These are phyloP conservation scores for Panzeria rudis DNA, from an alignment of 2,888 invertebrate genomes.

Conservation along the genomic window DNA sequence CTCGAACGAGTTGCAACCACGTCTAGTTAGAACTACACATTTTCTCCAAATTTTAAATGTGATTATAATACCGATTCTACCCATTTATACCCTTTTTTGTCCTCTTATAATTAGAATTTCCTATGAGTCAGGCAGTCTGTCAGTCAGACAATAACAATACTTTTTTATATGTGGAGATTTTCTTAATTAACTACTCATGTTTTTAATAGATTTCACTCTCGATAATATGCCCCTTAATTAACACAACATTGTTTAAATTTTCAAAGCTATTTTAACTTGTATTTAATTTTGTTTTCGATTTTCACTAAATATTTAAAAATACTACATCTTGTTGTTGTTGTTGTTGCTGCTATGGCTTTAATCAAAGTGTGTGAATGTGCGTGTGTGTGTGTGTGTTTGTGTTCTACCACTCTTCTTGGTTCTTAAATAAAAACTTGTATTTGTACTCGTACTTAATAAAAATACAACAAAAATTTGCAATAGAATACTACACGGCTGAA, in stretches of 20 bases:
- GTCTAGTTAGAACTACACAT: too few species aligned
- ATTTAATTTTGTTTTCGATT: slow-evolving; percentile 7
- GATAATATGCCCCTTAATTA: not conserved
- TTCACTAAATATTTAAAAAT: not conserved
- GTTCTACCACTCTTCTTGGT: slow-evolving; percentile 14
- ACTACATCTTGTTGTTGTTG: not conserved
- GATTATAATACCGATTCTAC: too few species aligned
- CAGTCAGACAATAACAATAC: too few species aligned
- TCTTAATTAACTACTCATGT: too few species aligned
- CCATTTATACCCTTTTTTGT: too few species aligned
- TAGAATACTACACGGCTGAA: slow-evolving; percentile 7
- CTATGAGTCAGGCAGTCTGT: too few species aligned
- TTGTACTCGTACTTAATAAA: not conserved
- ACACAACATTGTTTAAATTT: not conserved
- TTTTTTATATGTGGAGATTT: too few species aligned
- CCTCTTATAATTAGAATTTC: too few species aligned
- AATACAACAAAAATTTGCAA: slow-evolving; percentile 1
- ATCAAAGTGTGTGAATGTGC: not conserved
- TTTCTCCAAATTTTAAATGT: too few species aligned
- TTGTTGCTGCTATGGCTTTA: slow-evolving; percentile 6
- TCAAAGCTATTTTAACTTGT: not conserved
- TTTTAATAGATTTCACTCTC: not conserved
- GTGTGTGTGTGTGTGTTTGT: not conserved
- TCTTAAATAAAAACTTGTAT: slow-evolving; percentile 30
- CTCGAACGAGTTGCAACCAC: too few species aligned